Evolutionary conservation across 2,888 invertebrate genomes (phyloP), one percentile per base, ranked within the genome.

Genomic region (Leptopilina drosophilae): DNA sequence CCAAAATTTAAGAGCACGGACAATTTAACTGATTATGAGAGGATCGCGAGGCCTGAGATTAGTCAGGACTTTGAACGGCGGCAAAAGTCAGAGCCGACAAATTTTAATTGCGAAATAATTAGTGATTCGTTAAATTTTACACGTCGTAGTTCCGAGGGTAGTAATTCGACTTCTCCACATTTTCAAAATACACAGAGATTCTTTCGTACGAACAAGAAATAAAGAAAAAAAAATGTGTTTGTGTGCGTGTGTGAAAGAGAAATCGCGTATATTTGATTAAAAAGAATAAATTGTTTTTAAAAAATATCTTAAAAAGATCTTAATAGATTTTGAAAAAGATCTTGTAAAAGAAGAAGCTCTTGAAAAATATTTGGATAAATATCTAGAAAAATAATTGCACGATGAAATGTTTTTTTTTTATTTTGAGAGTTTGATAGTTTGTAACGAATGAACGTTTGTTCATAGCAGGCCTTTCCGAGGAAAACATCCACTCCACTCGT

Each of bases 401-500:
- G 33, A 53, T 56, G 12, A 56, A 33, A 40, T 73, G n/a, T 73
- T 56, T 73, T 56, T 49, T 49, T 11, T 49, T 49, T 49, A 11
- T 49, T 49, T 49, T 49, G 53, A 53, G 26, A 53, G 73, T 78
- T 80, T 80, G 77, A 78, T 78, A 77, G 77, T 15, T 62, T 79
- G 79, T 81, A 85, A 80, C 81, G 79, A 84, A 80, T 80, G 82
- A 85, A 85, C 85, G 82, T 85, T 88, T 86, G 84, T 89, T 87
- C 82, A 89, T 87, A 87, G 87, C 92, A 94, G 94, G 94, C 93
- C 93, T 94, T 86, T 94, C 94, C 87, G 94, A 94, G 92, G 94
- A 94, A 92, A 94, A 92, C 92, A 93, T 94, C 90, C 93, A 93
- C 85, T 94, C 93, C 91, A 93, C 94, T 92, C 94, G 94, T 94